Percentiles rank a stretch among this genome's conserved stretches.
phyloP scores from a whole-genome alignment of 2,113 vertebrate genomes.

The Nestor notabilis region DNA sequence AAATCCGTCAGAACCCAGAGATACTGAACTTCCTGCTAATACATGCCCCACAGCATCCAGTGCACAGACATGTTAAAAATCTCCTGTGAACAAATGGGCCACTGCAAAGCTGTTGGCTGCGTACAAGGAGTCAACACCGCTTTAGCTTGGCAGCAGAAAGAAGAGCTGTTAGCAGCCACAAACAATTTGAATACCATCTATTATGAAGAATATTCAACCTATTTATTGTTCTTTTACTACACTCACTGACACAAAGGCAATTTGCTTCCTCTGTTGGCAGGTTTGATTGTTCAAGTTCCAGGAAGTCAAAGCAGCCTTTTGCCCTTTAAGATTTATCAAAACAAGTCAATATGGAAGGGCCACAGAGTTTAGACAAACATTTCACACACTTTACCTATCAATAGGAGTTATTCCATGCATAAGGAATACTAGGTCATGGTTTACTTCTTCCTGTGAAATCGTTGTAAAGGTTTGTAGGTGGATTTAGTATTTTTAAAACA shows the following conservation, averaged over 20 bases:
- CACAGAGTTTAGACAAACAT: background rate
- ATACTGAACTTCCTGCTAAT: background rate
- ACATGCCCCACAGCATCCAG: rapidly evolving
- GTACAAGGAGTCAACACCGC: background rate
- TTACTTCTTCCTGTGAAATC: background rate
- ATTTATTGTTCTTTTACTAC: background rate
- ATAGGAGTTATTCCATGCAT: background rate
- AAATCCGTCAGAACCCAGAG: background rate
- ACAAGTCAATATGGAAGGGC: background rate
- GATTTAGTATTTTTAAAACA: background rate
- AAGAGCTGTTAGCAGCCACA: background rate
- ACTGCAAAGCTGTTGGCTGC: background rate
- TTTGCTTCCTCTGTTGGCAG: background rate
- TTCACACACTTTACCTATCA: background rate
- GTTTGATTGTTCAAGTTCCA: background rate
- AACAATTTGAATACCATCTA: background rate
- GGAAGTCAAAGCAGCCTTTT: background rate
- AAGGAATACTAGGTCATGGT: background rate
- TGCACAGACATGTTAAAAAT: rapidly evolving
- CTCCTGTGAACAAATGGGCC: background rate
- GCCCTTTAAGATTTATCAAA: conserved; percentile 29
- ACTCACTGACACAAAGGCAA: background rate
- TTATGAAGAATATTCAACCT: background rate
- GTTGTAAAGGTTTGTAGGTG: background rate
- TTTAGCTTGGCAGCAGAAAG: background rate